phyloP scores from a whole-genome alignment of 2,797 vertebrate species.

The Heliangelus exortis region DNA sequence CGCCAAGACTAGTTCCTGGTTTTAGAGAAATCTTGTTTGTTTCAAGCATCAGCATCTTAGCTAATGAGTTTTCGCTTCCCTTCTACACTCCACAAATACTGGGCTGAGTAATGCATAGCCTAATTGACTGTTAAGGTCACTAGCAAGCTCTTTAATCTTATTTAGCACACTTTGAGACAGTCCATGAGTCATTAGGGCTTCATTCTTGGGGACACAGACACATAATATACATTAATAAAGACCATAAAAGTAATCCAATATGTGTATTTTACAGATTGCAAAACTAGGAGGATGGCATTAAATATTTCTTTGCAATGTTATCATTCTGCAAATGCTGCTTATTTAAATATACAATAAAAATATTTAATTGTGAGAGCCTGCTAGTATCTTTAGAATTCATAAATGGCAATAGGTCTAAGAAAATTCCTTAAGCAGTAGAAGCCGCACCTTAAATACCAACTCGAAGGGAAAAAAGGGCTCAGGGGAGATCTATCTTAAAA shows the following conservation, averaged over 20 bases:
- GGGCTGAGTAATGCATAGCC: neutral
- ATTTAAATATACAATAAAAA: conserved; percentile 19
- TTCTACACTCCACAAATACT: conserved; percentile 12
- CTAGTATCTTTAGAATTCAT: neutral
- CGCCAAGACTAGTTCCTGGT: neutral
- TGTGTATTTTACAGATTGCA: neutral
- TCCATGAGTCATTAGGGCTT: conserved; percentile 41
- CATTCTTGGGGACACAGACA: conserved; percentile 26
- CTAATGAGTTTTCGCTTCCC: conserved; percentile 40
- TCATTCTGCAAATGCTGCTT: neutral
- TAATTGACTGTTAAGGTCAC: conserved; percentile 63
- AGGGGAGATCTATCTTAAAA: neutral
- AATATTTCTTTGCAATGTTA: neutral
- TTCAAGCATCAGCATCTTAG: conserved; percentile 29
- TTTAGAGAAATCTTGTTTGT: neutral
- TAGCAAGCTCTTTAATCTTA: conserved; percentile 59
- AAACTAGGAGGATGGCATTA: conserved; percentile 10
- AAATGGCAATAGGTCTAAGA: neutral
- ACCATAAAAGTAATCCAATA: neutral
- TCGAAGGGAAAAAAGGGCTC: conserved; percentile 4
- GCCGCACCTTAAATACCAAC: conserved; percentile 6
- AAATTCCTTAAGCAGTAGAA: neutral
- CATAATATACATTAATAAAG: neutral
- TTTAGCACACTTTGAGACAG: conserved; percentile 47
- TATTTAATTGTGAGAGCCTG: conserved; percentile 16